A percentile compares a stretch with the other conserved stretches of the same genome.
These are phyloP conservation scores for Apus apus DNA, from an alignment of 2,113 vertebrate genomes.

Conservation along the genomic window DNA sequence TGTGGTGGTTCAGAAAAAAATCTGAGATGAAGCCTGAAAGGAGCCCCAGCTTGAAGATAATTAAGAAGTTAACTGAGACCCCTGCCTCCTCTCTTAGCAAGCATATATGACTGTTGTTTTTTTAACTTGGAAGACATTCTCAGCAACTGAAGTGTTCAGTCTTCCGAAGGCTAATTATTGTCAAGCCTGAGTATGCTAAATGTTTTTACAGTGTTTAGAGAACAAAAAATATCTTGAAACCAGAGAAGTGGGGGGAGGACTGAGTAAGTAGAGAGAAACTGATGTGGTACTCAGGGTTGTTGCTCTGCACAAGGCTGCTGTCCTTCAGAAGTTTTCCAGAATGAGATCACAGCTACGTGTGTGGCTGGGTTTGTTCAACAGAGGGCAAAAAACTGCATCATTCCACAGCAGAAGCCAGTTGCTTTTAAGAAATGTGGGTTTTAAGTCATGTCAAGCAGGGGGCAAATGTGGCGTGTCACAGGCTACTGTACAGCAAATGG, in stretches of 20 bases:
- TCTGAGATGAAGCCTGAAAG: neutral
- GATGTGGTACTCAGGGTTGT: neutral
- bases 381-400: slow-evolving; percentile 55
- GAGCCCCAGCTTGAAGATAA: neutral
- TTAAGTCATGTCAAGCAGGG: slow-evolving; percentile 3
- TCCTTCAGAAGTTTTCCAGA: slow-evolving; percentile 66
- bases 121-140: neutral
- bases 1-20: neutral
- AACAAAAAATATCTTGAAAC: slow-evolving; percentile 29
- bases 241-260: neutral
- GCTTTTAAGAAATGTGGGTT: slow-evolving; percentile 38
- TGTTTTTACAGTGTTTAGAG: neutral
- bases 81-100: neutral
- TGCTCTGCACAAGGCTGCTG: slow-evolving; percentile 15
- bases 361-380: slow-evolving; percentile 47
- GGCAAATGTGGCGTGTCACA: neutral
- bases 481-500: slow-evolving; percentile 22
- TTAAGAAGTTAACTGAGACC: neutral
- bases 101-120: neutral
- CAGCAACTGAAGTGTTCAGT: neutral
- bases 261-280: neutral
- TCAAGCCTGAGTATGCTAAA: neutral
- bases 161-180: neutral
- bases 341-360: slow-evolving; percentile 65
- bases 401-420: slow-evolving; percentile 39